A percentile compares a stretch with the other conserved stretches of the same genome.
Evolutionary conservation across 2,888 invertebrate species (phyloP).

Genomic region (Heteropelma amictum): DNA sequence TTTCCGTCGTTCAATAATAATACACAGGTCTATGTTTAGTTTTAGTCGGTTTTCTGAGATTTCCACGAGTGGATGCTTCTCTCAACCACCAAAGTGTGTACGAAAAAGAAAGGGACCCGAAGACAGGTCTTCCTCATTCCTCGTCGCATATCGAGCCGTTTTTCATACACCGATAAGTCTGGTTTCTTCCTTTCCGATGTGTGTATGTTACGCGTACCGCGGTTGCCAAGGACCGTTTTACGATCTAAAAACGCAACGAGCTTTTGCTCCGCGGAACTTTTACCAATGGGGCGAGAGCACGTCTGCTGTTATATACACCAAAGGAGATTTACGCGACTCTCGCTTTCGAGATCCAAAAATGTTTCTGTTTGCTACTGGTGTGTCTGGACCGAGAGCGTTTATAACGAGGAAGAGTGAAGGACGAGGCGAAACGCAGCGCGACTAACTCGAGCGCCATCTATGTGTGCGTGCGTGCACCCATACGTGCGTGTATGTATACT

Average conservation of each 20-base stretch:
- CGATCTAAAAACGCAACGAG: conserved; percentile 47
- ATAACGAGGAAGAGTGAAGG: conserved; percentile 44
- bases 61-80: conserved; percentile 58
- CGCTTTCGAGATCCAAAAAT: conserved; percentile 29
- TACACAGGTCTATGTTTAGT: conserved; percentile 68
- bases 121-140: conserved; percentile 43
- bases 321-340: conserved; percentile 40
- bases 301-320: conserved; percentile 16
- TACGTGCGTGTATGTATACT: conserved; percentile 8
- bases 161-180: no score
- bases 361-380: conserved; percentile 24
- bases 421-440: conserved; percentile 45
- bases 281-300: conserved; percentile 8
- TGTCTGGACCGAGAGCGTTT: neutral
- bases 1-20: conserved; percentile 10
- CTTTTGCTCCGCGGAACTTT: neutral
- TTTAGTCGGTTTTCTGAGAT: conserved; percentile 69
- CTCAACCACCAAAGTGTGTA: conserved; percentile 1
- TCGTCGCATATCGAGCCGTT: neutral
- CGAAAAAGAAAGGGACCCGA: neutral
- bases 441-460: conserved; percentile 3
- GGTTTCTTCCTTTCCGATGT: neutral
- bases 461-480: neutral
- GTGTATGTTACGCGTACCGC: neutral
- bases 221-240: conserved; percentile 48